These are phyloP conservation scores for Mastacembelus armatus DNA, from an alignment of 2,797 vertebrate genomes.

Conservation along the genomic window DNA sequence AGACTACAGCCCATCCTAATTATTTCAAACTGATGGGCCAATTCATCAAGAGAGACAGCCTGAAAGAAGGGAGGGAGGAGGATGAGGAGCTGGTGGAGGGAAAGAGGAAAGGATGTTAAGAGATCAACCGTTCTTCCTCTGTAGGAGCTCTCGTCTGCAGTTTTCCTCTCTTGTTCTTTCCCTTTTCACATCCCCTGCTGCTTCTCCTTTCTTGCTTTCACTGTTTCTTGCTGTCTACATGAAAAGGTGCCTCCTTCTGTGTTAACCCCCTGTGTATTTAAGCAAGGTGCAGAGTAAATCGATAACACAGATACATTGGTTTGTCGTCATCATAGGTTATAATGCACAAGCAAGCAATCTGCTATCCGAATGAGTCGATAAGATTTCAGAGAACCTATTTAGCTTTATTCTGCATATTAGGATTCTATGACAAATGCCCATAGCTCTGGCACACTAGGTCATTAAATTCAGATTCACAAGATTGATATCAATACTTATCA, in stretches of 20 bases:
- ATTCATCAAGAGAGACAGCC: constrained; percentile 80
- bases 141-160: not conserved
- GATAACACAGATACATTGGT: constrained; percentile 35
- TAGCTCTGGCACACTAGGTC: constrained; percentile 59
- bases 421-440: constrained; percentile 68
- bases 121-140: constrained; percentile 20
- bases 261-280: not conserved
- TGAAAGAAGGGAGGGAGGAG: constrained; percentile 41
- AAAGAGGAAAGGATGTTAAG: constrained; percentile 29
- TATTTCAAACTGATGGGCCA: constrained; percentile 84
- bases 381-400: constrained; percentile 61
- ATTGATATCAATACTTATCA: constrained; percentile 79
- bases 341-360: constrained; percentile 29
- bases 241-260: constrained; percentile 1
- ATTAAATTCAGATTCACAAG: constrained; percentile 80
- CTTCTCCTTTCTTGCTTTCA: constrained; percentile 16
- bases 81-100: constrained; percentile 14
- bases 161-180: constrained; percentile 5
- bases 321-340: constrained; percentile 28
- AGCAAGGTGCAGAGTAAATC: not conserved
- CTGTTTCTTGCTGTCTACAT: not conserved
- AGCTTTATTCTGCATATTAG: constrained; percentile 66
- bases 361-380: constrained; percentile 47
- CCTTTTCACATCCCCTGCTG: constrained; percentile 24
- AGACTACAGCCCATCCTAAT: constrained; percentile 81